A percentile compares a stretch with the other conserved stretches of the same genome.
Evolutionary conservation across 2,888 invertebrate species (phyloP).

Genomic region (Chrysomela aeneicollis): DNA sequence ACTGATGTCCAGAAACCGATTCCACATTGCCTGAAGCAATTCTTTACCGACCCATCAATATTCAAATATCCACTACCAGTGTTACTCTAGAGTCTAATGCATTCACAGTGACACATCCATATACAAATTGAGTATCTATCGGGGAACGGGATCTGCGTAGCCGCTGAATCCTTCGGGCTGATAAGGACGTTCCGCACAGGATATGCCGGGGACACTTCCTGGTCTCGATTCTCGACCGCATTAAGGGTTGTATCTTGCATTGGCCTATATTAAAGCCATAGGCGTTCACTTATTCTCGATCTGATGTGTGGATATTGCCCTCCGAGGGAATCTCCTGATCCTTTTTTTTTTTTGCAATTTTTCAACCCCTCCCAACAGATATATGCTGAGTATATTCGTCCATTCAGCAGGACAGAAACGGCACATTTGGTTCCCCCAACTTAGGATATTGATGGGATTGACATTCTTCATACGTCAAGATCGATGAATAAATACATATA

Average conservation of each 20-base stretch:
- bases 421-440: no score
- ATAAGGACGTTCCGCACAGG: conserved; percentile 45
- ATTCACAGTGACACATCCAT: conserved; percentile 16
- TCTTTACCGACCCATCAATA: conserved; percentile 1
- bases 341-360: no score
- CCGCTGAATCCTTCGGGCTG: conserved; percentile 41
- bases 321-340: no score
- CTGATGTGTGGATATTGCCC: no score
- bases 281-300: no score
- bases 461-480: no score
- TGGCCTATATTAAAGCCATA: conserved; percentile 5
- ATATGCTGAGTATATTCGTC: no score
- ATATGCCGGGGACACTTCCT: conserved; percentile 52
- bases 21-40: conserved; percentile 1
- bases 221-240: conserved; percentile 50
- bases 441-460: no score
- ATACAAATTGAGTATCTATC: conserved; percentile 41
- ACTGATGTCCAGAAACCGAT: no score
- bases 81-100: conserved; percentile 4
- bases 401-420: no score
- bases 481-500: no score
- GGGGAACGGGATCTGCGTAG: conserved; percentile 43
- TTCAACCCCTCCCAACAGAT: no score
- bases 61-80: conserved; percentile 13
- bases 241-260: conserved; percentile 49